phyloP scores from a whole-genome alignment of 2,113 vertebrate species.

The Raja brachyura region DNA sequence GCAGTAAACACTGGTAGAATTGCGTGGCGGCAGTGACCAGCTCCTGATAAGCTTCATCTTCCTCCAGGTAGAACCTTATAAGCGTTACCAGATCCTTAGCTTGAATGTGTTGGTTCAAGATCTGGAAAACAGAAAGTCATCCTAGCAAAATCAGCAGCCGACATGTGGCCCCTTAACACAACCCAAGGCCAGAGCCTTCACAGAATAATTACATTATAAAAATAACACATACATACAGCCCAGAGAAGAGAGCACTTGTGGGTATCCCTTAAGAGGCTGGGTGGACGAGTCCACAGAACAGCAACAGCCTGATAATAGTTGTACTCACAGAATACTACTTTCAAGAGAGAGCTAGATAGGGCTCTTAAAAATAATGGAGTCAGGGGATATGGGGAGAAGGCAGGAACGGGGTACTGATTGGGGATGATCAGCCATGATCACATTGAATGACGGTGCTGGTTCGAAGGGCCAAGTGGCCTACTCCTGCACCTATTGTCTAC shows the following conservation, averaged over 20 bases:
- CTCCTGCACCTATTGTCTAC: too few relatives aligned
- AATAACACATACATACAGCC: not conserved
- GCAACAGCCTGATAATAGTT: too few relatives aligned
- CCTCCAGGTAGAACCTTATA: slow-evolving; percentile 75
- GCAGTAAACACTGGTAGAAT: slow-evolving; percentile 87
- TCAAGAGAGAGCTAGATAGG: too few relatives aligned
- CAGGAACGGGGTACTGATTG: too few relatives aligned
- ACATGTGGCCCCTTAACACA: not conserved
- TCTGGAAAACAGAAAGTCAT: slow-evolving; percentile 51
- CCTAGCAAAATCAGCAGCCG: not conserved
- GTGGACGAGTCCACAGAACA: too few relatives aligned
- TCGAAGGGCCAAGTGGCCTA: too few relatives aligned
- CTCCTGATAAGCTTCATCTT: slow-evolving; percentile 77
- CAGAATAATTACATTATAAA: not conserved
- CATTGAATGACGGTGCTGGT: too few relatives aligned
- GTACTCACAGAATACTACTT: too few relatives aligned
- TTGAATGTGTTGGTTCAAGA: slow-evolving; percentile 67
- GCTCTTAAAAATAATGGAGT: too few relatives aligned
- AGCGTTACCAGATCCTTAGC: slow-evolving; percentile 72
- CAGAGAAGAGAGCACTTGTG: not conserved
- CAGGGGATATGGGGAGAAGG: too few relatives aligned
- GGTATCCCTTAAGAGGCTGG: too few relatives aligned
- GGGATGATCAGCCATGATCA: too few relatives aligned
- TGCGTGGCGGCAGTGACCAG: slow-evolving; percentile 74
- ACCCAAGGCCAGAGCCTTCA: not conserved